Evolutionary conservation across 2,797 vertebrate species (phyloP), one percentile per base, ranked within the genome.

Genomic region (Acanthurus lineatus): DNA sequence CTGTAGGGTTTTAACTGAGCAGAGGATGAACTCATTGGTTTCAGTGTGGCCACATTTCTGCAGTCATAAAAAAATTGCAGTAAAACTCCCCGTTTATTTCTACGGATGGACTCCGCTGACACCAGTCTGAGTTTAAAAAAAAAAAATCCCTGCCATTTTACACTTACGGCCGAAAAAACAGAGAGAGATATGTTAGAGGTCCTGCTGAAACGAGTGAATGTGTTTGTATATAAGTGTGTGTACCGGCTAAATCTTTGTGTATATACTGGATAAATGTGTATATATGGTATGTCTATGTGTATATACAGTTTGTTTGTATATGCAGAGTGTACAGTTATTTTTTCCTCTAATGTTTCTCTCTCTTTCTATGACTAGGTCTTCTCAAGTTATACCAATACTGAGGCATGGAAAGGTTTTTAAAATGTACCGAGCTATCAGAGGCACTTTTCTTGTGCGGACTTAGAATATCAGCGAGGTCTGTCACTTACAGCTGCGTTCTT

Each of bases 301-400:
- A 95, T 92, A 96, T 95, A 95, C 87, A 68, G 88, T 94, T 92
- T 92, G 94, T 95, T 95, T 95, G 92, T 94, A 95, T 91, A 95
- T 94, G 94, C 94, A 94, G 91, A 93, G 92, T 95, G 95, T 95
- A 96, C 94, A 95, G 93, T 93, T 94, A 92, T 93, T 94, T 92
- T 86, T 90, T 87, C 90, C 92, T 93, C 91, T 92, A 89, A 91
- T 90, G 87, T 93, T 92, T 94, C 92, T 93, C 92, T 92, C 93
- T 94, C 88, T 92, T 91, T 94, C 87, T 88, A 90, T 84, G 78
- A 90, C 64, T 88, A 90, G 90, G 89, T 90, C 90, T 89, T 89
- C 86, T 92, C 85, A 91, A 85, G 80, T 89, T 85, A 40, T 40
- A 88, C 85, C 86, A 79, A 84, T 89, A 86, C 87, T 84, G 90